Evolutionary conservation across 2,113 vertebrate species (phyloP), one percentile per base, ranked within the genome.

Genomic region (Argyrosomus japonicus): DNA sequence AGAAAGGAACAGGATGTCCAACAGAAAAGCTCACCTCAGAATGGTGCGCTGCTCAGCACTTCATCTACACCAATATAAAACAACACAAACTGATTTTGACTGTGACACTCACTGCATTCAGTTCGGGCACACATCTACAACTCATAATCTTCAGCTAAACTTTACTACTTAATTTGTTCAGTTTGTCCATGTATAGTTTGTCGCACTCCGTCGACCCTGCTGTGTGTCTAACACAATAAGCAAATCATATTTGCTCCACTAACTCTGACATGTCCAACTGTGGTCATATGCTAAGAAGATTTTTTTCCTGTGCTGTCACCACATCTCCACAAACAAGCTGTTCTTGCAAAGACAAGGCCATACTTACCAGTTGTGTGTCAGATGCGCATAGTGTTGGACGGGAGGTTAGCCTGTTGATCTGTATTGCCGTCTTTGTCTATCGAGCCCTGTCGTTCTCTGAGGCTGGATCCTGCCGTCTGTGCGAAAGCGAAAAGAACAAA

Each of bases 331-430:
- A 62, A 58, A 25, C n/a, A 74, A 47, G 9, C 23, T 10, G 18
- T 40, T 27, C 40, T 4, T 13, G 40, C 23, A 67, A 15, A 48
- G 23, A 56, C 19, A 12, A 47, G 64, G 27, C n/a, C 29, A 0
- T 13, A 91, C 93, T 90, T 65, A 95, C 93, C 77, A 82, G 84
- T 64, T 77, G 78, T 84, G 75, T 91, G 92, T 93, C 91, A 94
- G 86, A 91, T 85, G 88, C 3, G 21, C 93, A 94, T 93, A 36
- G 51, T 91, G 85, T 51, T 62, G 53, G 58, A 71, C 21, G 64
- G 53, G 72, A 77, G 45, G 82, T 27, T 21, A 23, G 81, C 68
- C 62, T 63, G 50, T 77, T 79, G 70, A 74, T 86, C 65, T 76
- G 68, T 61, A 19, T 71, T 58, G 61, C 68, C 5, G 71, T 50